Base-by-base conservation (phyloP, 2,888 invertebrate genomes). In the Eupithecia abbreviata region DNA sequence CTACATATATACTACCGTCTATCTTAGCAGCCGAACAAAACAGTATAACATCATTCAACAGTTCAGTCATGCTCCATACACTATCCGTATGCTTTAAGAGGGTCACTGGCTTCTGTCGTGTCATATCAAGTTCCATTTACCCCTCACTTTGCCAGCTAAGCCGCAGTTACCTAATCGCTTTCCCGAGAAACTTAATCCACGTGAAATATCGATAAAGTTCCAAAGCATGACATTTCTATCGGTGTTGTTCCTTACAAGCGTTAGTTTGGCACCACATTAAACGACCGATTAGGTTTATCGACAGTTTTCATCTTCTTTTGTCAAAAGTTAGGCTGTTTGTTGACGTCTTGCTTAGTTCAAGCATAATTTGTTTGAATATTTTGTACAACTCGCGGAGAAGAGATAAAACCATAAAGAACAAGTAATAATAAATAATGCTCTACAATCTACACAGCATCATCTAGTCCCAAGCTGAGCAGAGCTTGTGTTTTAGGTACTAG, bases 171-270 rank as follows among this genome's bases (percentile, higher is more conserved):
- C 75, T 74, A 76, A 77, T 79, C 79, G 73, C 75, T 77, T 77
- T 49, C 45, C 6, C 58, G 78, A 71, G 71, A 66, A 77, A 80
- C 75, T 75, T 78, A 80, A 80, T 79, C 81, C 79, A 71, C 77
- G 76, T 82, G 80, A 80, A 82, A 79, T 83, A 82, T 79, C 75
- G 75, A 58, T 62, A 51, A 74, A 80, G 80, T 82, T 82, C 71
- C 74, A 75, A 71, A 77, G 78, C 68, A 47, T 78, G 72, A 79
- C 81, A 73, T 79, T 82, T 80, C 79, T 79, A 78, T 82, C 71
- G 78, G 65, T 78, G 75, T 81, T 80, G 81, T 77, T 77, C 74
- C 72, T 74, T 78, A 77, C 76, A 58, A 58, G 30, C 45, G 69
- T 45, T 45, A 58, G 42, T 71, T 71, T 9, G 71, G 42, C 9